A percentile compares a stretch with the other conserved stretches of the same genome.
phyloP scores from a whole-genome alignment of 2,113 vertebrate species.

The Pyrgilauda ruficollis region DNA sequence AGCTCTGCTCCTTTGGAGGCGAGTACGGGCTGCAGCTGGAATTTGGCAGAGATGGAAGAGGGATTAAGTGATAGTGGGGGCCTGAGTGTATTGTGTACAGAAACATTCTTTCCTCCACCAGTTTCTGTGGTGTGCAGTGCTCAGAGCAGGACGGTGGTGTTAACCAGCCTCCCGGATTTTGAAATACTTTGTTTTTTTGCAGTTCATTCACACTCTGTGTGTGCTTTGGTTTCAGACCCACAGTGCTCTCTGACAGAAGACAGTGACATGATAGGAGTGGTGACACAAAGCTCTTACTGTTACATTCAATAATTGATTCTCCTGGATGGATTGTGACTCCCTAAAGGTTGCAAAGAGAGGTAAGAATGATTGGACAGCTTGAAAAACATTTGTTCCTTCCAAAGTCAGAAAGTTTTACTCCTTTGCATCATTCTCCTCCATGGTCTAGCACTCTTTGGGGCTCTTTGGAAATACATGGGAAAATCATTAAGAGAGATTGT shows the following conservation, averaged over 20 bases:
- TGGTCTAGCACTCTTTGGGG: background rate
- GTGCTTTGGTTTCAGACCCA: slow-evolving; percentile 21
- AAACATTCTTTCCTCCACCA: background rate
- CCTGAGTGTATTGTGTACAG: background rate
- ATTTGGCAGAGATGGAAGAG: slow-evolving; percentile 42
- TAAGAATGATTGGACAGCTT: slow-evolving; percentile 5
- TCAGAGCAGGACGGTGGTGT: background rate
- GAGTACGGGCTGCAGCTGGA: background rate
- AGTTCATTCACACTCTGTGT: background rate
- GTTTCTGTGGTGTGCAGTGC: background rate
- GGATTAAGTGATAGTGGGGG: slow-evolving; percentile 38
- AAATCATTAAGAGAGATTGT: background rate
- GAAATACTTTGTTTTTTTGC: background rate
- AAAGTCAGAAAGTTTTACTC: background rate
- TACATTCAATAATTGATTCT: slow-evolving; percentile 2
- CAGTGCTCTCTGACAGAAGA: background rate
- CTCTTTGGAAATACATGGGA: background rate
- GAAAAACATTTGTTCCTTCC: background rate
- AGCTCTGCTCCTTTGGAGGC: background rate
- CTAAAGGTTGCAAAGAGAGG: background rate
- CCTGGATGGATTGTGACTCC: background rate
- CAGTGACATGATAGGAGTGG: background rate
- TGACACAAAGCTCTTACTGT: background rate
- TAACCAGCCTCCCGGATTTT: background rate
- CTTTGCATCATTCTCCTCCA: background rate